These are phyloP conservation scores for Escarpia spicata DNA, from an alignment of 2,888 invertebrate genomes.

Conservation along the genomic window DNA sequence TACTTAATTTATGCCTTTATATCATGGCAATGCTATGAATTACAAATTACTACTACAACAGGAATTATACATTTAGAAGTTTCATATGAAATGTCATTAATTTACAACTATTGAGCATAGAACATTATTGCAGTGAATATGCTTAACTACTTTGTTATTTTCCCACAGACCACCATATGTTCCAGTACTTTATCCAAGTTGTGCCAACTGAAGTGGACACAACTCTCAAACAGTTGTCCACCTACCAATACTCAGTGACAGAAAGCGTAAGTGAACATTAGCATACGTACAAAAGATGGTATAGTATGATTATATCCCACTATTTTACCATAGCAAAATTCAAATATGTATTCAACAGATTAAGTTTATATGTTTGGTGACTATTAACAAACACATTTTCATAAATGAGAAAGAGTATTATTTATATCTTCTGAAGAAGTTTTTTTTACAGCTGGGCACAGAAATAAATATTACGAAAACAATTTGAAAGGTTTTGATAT, in stretches of 20 bases:
- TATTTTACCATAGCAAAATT: background rate
- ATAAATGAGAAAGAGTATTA: background rate
- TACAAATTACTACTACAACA: background rate
- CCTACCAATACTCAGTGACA: constrained; percentile 94
- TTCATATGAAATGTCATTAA: background rate
- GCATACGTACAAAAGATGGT: background rate
- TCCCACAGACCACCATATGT: constrained; percentile 78
- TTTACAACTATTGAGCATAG: background rate
- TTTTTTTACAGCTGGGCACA: background rate
- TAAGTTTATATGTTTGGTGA: background rate
- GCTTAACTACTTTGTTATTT: constrained; percentile 19
- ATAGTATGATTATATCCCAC: background rate
- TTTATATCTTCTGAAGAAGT: background rate
- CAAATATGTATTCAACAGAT: background rate
- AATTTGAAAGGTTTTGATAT: background rate
- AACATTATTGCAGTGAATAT: background rate
- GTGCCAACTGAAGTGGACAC: constrained; percentile 89
- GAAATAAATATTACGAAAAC: background rate
- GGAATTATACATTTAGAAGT: background rate
- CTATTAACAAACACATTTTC: background rate
- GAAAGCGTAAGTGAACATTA: constrained; percentile 69
- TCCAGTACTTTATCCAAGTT: constrained; percentile 94
- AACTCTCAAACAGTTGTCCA: constrained; percentile 57
- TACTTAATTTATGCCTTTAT: background rate
- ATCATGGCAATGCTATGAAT: background rate